Base-by-base conservation (phyloP, 1,140 invertebrate species). In the Polypedilum pembai region DNA sequence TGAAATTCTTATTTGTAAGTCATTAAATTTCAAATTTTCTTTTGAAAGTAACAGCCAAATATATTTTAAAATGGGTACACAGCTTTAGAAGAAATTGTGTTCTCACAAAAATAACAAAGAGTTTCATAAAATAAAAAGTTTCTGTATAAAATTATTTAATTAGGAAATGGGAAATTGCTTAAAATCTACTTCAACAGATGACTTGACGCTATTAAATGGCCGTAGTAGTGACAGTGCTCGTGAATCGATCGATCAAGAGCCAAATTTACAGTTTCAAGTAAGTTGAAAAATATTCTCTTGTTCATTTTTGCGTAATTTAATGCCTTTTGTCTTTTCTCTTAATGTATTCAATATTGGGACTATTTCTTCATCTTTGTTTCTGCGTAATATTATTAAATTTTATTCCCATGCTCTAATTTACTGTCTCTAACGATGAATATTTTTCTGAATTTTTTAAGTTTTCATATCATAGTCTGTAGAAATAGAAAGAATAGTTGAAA, bases 141-240 rank as follows among this genome's bases (percentile, higher is more conserved):
- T 56, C n/a, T 56, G 45, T 56, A 4, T 56, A 12, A 4, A 18
- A 5, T 69, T 69, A 18, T 69, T 18, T 69, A 69, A 69, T 21
- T 69, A 69, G 18, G 18, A 20, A 69, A 69, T 69, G 65, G 65
- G 65, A 7, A 69, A 69, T 69, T 69, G 65, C 10, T 69, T 69
- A 18, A 18, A 18, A 69, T 18, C 4, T 20, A 69, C 4, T 69
- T 69, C 65, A 69, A 69, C 17, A 8, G 65, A 69, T 10, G 65
- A 69, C 17, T 21, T 69, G 7, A 69, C 65, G 17, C 17, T 69
- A 8, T 10, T 69, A 5, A 69, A 69, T 69, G 65, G 65, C 24
- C 24, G 24, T 21, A 69, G 65, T 10, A 69, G 12, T 69, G 17
- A 18, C 7, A 18, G 65, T 10, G 10, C 17, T 20, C 65, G 65